phyloP scores from a whole-genome alignment of 2,888 invertebrate genomes.

The Agapostemon virescens region DNA sequence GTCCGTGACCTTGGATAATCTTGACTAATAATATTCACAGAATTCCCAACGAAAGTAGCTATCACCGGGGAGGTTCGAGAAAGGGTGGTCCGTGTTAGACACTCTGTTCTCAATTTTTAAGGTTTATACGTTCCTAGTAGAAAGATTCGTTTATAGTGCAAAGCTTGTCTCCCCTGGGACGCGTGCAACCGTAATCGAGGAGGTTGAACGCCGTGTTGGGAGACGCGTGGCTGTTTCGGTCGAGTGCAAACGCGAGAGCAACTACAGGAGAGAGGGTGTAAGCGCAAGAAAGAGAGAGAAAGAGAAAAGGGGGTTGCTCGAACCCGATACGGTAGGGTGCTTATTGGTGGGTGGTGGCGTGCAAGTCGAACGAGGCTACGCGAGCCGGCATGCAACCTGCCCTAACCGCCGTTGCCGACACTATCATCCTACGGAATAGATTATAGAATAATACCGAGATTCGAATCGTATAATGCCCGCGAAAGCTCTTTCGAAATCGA shows the following conservation, averaged over 20 bases:
- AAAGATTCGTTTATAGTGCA: too few species aligned
- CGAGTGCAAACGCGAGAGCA: background rate
- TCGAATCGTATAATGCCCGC: conserved; percentile 68
- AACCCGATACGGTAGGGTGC: conserved; percentile 41
- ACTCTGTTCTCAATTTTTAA: too few species aligned
- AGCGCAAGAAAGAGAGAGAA: background rate
- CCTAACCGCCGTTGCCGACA: conserved; percentile 68
- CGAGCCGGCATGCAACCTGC: conserved; percentile 63
- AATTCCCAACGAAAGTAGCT: too few species aligned
- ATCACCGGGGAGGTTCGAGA: too few species aligned
- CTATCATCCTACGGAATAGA: conserved; percentile 71
- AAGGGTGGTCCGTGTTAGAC: too few species aligned
- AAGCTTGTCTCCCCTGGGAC: background rate
- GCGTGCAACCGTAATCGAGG: conserved; percentile 58
- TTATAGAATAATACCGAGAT: conserved; percentile 73
- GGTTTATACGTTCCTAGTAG: too few species aligned
- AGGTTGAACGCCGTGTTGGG: conserved; percentile 24
- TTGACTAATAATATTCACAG: too few species aligned
- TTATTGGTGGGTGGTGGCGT: conserved; percentile 62
- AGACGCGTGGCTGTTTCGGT: conserved; percentile 8
- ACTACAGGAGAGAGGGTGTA: background rate
- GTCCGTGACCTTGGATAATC: too few species aligned
- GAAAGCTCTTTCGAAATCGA: conserved; percentile 55
- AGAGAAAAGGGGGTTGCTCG: conserved; percentile 16
- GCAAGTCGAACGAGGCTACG: conserved; percentile 57